phyloP scores from a whole-genome alignment of 2,888 invertebrate species.

The Mesochorus sp. region DNA sequence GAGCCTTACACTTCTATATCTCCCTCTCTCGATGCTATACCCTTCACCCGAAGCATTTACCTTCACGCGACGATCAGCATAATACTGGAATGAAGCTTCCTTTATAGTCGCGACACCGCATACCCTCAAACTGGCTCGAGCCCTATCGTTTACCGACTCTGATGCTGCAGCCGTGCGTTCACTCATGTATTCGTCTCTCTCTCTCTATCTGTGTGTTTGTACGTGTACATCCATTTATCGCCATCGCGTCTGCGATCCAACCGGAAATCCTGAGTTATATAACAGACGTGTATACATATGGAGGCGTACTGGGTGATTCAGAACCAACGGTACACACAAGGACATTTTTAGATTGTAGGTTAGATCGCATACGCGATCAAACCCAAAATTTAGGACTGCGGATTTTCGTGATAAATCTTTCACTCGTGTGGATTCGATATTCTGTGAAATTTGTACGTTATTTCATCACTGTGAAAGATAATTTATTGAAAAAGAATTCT shows the following conservation, averaged over 20 bases:
- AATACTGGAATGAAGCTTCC: conserved; percentile 59
- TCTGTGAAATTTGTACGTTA: too few relatives aligned
- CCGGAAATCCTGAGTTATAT: conserved; percentile 17
- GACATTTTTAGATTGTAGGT: too few relatives aligned
- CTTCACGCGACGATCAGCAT: conserved; percentile 31
- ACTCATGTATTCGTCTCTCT: neutral
- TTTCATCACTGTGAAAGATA: too few relatives aligned
- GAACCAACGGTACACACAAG: neutral
- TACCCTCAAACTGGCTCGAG: conserved; percentile 22
- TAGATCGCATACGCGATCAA: too few relatives aligned
- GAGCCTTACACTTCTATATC: conserved; percentile 14
- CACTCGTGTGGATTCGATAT: too few relatives aligned
- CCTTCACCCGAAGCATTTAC: conserved; percentile 37
- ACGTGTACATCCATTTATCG: conserved; percentile 7
- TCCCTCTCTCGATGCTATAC: conserved; percentile 6
- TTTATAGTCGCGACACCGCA: conserved; percentile 19
- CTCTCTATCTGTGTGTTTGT: neutral
- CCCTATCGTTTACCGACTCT: conserved; percentile 35
- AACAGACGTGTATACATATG: neutral
- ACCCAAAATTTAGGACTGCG: too few relatives aligned
- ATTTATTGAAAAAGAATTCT: too few relatives aligned
- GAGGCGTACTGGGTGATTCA: too few relatives aligned
- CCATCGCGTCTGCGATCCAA: conserved; percentile 1
- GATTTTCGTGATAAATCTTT: too few relatives aligned
- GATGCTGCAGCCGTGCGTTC: conserved; percentile 27